Conservation (phyloP, 2,113 vertebrate species). For the Dendropsophus ebraccatus region DNA sequence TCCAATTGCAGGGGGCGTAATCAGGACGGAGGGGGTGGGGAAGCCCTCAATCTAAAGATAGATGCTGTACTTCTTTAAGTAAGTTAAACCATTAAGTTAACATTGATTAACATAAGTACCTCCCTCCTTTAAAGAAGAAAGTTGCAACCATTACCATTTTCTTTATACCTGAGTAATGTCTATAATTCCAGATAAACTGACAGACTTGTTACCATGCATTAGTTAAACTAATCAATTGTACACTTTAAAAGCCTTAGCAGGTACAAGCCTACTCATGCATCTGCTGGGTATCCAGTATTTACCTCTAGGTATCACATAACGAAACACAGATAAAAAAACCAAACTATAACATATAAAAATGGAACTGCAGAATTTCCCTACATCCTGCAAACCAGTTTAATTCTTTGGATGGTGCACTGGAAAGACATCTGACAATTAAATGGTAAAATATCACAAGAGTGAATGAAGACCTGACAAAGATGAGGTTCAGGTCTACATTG, state of each 20-base stretch:
- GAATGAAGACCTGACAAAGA: background rate
- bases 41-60: too few relatives aligned
- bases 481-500: constrained; percentile 25
- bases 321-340: background rate
- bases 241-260: background rate
- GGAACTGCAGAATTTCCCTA: background rate
- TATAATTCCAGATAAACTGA: background rate
- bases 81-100: background rate
- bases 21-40: too few relatives aligned
- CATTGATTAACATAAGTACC: background rate
- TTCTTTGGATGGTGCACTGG: constrained; percentile 22
- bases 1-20: too few relatives aligned
- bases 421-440: background rate
- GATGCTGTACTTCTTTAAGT: too few relatives aligned
- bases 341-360: background rate
- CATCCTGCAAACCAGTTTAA: constrained; percentile 7
- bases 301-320: background rate
- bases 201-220: background rate
- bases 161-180: background rate
- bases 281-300: background rate
- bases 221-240: background rate
- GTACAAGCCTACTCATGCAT: background rate
- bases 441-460: background rate
- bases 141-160: background rate
- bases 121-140: background rate